Conservation (phyloP, 1,140 invertebrate genomes). For the Bilobella aurantiaca region DNA sequence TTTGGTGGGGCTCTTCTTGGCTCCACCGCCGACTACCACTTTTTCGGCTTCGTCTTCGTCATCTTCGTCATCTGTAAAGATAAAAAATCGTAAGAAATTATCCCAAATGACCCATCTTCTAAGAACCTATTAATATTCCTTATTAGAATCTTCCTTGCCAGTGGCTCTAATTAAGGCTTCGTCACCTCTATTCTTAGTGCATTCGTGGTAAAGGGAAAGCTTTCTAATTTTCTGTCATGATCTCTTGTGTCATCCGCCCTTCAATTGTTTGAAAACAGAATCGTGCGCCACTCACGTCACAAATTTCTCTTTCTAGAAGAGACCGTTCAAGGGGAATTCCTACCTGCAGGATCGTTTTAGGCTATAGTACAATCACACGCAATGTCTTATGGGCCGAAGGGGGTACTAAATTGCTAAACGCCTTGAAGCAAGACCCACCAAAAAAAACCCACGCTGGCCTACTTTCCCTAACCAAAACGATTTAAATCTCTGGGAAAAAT, state of each 20-base stretch:
- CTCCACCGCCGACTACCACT: not conserved
- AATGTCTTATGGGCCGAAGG: too few species aligned
- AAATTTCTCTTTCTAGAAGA: constrained; percentile 1
- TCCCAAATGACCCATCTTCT: not conserved
- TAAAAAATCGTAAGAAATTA: not conserved
- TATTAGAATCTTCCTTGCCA: not conserved
- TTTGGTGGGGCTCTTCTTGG: constrained; percentile 35
- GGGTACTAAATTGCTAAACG: not conserved
- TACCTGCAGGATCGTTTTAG: too few species aligned
- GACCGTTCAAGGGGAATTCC: not conserved
- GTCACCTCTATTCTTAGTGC: not conserved
- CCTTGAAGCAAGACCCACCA: not conserved
- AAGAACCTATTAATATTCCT: not conserved
- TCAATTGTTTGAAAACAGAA: not conserved
- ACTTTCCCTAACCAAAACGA: not conserved
- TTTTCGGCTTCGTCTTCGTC: constrained; percentile 45
- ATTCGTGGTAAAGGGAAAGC: not conserved
- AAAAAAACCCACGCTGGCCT: not conserved
- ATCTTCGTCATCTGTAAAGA: constrained; percentile 37
- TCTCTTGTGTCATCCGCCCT: constrained; percentile 7
- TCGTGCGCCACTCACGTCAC: not conserved
- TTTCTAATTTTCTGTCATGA: not conserved
- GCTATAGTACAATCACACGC: too few species aligned
- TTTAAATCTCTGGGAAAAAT: not conserved
- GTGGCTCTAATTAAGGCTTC: too few species aligned